These are phyloP conservation scores for Sinocyclocheilus maitianheensis DNA, from an alignment of 2,113 vertebrate genomes.

Conservation along the genomic window DNA sequence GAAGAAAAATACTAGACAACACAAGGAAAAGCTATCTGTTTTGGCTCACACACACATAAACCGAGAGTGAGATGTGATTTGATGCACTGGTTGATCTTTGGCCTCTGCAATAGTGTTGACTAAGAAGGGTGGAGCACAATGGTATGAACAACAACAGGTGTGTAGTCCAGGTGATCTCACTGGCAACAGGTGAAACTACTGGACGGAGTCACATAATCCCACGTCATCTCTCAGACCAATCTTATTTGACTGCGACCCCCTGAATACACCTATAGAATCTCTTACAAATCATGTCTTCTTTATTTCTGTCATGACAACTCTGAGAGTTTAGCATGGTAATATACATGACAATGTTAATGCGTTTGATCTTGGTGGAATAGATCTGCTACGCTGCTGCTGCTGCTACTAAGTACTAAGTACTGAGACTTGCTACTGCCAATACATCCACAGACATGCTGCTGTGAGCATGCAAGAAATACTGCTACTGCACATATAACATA, in stretches of 20 bases:
- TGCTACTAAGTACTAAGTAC: too few relatives aligned
- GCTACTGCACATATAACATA: background rate
- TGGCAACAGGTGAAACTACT: background rate
- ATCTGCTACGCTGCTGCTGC: too few relatives aligned
- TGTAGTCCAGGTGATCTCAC: slow-evolving; percentile 29
- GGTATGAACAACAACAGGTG: slow-evolving; percentile 46
- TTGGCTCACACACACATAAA: background rate
- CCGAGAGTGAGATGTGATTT: background rate
- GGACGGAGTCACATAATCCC: background rate
- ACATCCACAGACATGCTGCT: too few relatives aligned
- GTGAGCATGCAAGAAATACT: too few relatives aligned
- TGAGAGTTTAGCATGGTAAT: too few relatives aligned
- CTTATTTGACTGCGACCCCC: background rate
- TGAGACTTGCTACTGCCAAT: too few relatives aligned
- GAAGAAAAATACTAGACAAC: background rate
- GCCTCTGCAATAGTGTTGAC: slow-evolving; percentile 8
- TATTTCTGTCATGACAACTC: background rate
- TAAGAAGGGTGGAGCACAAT: slow-evolving; percentile 43
- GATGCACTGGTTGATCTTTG: slow-evolving; percentile 38
- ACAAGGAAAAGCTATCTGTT: slow-evolving; percentile 4
- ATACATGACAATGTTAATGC: too few relatives aligned
- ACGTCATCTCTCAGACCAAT: background rate
- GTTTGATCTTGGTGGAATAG: too few relatives aligned
- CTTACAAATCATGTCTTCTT: background rate
- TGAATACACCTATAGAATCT: too few relatives aligned